Evolutionary conservation across 2,888 invertebrate species (phyloP), one percentile per base, ranked within the genome.

Genomic region (Oxyscelio sp.): DNA sequence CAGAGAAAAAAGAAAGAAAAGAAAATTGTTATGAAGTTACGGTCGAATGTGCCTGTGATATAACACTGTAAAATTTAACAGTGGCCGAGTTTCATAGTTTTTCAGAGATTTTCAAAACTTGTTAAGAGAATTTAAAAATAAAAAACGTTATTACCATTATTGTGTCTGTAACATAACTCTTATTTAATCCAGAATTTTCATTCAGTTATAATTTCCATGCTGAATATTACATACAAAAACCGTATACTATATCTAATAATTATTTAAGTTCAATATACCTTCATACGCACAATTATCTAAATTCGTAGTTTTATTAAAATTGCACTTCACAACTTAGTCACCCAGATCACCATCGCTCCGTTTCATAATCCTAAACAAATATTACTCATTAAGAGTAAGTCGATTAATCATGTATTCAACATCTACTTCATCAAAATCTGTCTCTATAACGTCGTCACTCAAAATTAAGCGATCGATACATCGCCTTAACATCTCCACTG

Each of bases 351-450:
- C 34, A 21, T 11, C 17, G 17, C 31, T 34, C 52, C 2, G 1
- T n/a, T 11, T 52, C 54, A 54, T 27, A 54, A 54, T 27, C 31
- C 27, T 11, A 11, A 58, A 38, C 58, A 38, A 38, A 21, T 19
- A 38, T 58, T 58, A 38, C 38, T 11, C 38, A 21, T 21, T 19
- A 58, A 21, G 21, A 38, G 21, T 58, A 15, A 31, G 17, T 17
- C 17, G 56, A 24, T 13, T 21, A 58, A 38, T 58, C 13, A 38
- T 38, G 34, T 38, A 38, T 38, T 38, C 19, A n/a, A 38, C 27
- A 58, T 56, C 17, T 4, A 17, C 31, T 34, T 31, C n/a, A n/a
- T 27, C 6, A 3, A 27, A 27, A 27, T 27, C 27, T 34, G 6
- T 9, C 34, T 11, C 34, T 9, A 11, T 11, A 34, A 34, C 9